Evolutionary conservation across 2,113 vertebrate genomes (phyloP), one percentile per base, ranked within the genome.

Genomic region (Tretioscincus oriximinensis): DNA sequence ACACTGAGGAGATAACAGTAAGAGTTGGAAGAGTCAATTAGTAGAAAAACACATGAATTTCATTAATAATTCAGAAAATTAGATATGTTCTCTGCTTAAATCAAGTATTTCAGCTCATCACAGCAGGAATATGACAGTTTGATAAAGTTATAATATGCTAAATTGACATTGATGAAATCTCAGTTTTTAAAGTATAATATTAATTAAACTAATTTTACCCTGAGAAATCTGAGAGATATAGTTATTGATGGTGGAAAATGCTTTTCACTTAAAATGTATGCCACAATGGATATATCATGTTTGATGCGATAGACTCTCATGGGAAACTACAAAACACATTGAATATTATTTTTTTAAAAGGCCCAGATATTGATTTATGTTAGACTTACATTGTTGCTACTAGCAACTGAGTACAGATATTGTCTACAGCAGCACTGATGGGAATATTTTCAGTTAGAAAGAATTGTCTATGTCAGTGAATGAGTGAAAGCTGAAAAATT

Each of bases 131-230:
- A 1, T 47, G n/a, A 63, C 4, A 84, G 65, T 82, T 82, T 65
- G 68, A 72, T 65, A 77, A 82, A 82, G 74, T 28, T 54, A 31
- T 72, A 77, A 72, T 66, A 54, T 51, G 20, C 68, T 83, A 77
- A 77, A 77, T 22, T 83, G 75, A 54, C 71, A 84, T 78, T 74
- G 79, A 79, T 84, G n/a, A 75, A 78, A 84, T 63, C 47, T 78
- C 3, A 73, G 31, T 73, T 84, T 84, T 35, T 51, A 68, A 78
- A 73, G 63, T 31, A 68, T 84, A 73, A 60, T 73, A 74, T 58
- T 83, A 78, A 78, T 74, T 75, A 74, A 47, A 66, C 35, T 84
- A 69, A 79, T 74, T 74, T 74, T 70, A 82, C 70, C 51, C 29
- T 47, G 26, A 45, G n/a, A 73, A 61, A 74, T 18, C 69, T 79